Conservation (phyloP, 1,140 invertebrate genomes). For the Rhyzopertha dominica region DNA sequence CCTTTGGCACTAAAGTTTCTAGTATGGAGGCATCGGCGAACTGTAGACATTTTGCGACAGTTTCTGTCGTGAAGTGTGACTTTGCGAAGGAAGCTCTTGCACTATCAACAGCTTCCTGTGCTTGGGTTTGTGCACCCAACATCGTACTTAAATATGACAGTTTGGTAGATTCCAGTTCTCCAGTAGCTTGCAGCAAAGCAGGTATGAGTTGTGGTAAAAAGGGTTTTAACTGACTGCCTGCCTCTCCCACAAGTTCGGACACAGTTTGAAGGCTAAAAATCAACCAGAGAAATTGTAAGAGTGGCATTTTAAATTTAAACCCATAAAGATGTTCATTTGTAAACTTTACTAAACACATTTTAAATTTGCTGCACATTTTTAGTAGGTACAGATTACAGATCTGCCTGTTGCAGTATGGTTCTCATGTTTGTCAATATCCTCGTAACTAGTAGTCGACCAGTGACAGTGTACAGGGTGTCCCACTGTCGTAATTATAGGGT, state of each 20-base stretch:
- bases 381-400: constrained; percentile 5
- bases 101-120: constrained; percentile 70
- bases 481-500: no score
- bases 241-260: constrained; percentile 74
- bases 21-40: constrained; percentile 72
- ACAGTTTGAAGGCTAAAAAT: constrained; percentile 70
- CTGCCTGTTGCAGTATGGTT: no score
- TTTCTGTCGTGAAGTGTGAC: constrained; percentile 82
- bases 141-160: constrained; percentile 75
- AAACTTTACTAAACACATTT: no score
- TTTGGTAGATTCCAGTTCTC: constrained; percentile 74
- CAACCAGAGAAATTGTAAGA: no score
- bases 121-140: constrained; percentile 58
- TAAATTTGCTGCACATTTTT: no score
- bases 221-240: constrained; percentile 70
- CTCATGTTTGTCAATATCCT: no score
- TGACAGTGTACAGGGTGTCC: no score
- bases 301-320: constrained; percentile 3
- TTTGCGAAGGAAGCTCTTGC: constrained; percentile 71
- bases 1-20: constrained; percentile 71
- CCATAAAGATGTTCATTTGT: no score
- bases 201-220: constrained; percentile 77
- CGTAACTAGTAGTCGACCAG: no score
- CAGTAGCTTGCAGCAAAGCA: constrained; percentile 76
- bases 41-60: constrained; percentile 79